Evolutionary conservation across 2,888 invertebrate species (phyloP).

Genomic region (Resseliella maxima): DNA sequence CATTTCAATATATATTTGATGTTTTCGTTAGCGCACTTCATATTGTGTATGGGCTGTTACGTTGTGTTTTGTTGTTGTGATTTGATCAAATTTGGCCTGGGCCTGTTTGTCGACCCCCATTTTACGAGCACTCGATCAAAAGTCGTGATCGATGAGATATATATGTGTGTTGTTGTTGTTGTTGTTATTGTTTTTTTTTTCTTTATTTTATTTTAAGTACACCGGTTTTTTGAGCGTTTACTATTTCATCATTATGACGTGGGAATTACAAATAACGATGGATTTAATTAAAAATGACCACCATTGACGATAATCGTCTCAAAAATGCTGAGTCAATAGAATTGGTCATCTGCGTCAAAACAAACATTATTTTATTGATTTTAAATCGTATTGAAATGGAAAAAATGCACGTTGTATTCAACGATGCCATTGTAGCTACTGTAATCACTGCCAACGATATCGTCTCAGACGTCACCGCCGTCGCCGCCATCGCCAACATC

Average conservation of each 20-base stretch:
- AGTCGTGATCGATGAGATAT: background rate
- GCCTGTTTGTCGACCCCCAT: slow-evolving; percentile 11
- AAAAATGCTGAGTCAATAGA: background rate
- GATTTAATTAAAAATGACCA: background rate
- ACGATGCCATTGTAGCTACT: too few species aligned
- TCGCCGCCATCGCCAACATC: background rate
- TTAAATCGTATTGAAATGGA: background rate
- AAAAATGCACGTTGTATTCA: too few species aligned
- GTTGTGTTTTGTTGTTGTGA: background rate
- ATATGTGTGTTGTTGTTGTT: background rate
- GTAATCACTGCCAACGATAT: too few species aligned
- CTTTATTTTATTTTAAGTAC: background rate
- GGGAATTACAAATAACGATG: background rate
- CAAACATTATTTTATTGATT: background rate
- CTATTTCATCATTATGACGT: too few species aligned
- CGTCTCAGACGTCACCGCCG: too few species aligned
- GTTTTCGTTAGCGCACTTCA: background rate
- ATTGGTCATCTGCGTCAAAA: background rate
- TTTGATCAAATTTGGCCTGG: background rate
- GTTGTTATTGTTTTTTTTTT: background rate
- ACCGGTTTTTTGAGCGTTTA: too few species aligned
- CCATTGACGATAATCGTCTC: background rate
- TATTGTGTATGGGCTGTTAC: background rate
- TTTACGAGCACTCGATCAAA: background rate
- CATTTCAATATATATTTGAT: background rate